Percentiles rank a stretch among this genome's conserved stretches.
phyloP scores from a whole-genome alignment of 2,113 vertebrate genomes.

The Hystrix cristata region DNA sequence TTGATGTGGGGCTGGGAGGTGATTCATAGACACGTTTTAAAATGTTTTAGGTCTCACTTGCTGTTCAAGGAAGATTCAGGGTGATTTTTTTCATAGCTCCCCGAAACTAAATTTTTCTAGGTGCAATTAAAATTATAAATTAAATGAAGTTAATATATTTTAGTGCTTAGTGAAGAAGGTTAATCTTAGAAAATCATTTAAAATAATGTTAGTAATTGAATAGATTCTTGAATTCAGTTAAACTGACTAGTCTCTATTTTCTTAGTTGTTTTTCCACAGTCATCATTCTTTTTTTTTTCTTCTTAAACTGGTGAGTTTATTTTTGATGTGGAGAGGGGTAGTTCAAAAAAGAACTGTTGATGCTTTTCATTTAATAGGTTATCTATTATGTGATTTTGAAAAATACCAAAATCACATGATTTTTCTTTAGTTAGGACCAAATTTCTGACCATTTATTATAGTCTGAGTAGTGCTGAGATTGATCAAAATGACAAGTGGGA shows the following conservation, averaged over 20 bases:
- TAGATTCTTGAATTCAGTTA: conserved; percentile 8
- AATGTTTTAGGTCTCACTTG: not conserved
- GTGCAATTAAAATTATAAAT: not conserved
- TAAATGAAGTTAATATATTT: not conserved
- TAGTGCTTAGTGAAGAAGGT: not conserved
- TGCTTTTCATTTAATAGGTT: not conserved
- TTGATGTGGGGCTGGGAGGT: not conserved
- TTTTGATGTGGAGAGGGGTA: not conserved
- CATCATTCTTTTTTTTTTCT: not conserved
- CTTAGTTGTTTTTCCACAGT: not conserved
- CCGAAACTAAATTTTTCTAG: not conserved
- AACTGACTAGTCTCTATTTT: not conserved
- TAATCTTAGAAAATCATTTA: not conserved
- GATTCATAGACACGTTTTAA: not conserved
- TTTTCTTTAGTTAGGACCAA: not conserved
- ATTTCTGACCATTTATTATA: not conserved
- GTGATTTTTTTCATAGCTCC: not conserved
- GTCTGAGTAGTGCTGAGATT: not conserved
- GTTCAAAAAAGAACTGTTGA: not conserved
- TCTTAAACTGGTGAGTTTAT: not conserved
- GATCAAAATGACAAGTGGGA: not conserved
- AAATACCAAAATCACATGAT: not conserved
- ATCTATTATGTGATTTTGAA: conserved; percentile 10
- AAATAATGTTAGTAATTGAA: not conserved
- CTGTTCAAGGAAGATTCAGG: not conserved